Conservation (phyloP, 2,113 vertebrate genomes). For the Pungitius pungitius region DNA sequence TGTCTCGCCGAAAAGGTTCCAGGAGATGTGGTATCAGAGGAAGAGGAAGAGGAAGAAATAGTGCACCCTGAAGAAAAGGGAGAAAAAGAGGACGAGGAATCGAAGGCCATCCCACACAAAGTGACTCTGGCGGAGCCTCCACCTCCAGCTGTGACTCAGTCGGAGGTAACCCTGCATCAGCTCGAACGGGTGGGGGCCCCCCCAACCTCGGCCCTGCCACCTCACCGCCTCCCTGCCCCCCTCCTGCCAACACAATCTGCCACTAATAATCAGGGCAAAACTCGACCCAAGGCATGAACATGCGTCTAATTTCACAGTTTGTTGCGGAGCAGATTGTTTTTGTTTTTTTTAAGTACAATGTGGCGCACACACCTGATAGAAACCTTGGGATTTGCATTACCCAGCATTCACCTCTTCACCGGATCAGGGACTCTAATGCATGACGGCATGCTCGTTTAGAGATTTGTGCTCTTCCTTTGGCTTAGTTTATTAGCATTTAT, state of each 20-base stretch:
- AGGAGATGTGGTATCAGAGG: neutral
- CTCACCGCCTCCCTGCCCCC: slow-evolving; percentile 24
- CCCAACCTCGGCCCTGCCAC: slow-evolving; percentile 21
- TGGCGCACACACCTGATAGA: slow-evolving; percentile 50
- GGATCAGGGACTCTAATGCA: slow-evolving; percentile 51
- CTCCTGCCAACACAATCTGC: slow-evolving; percentile 30
- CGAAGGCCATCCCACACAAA: neutral
- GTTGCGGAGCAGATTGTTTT: slow-evolving; percentile 37
- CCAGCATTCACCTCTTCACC: slow-evolving; percentile 39
- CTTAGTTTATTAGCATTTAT: slow-evolving; percentile 40
- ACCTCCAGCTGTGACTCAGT: slow-evolving; percentile 16
- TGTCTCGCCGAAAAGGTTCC: neutral
- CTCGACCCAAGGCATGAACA: slow-evolving; percentile 20
- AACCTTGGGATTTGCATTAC: slow-evolving; percentile 66
- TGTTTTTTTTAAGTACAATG: too few species aligned
- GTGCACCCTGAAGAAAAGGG: neutral
- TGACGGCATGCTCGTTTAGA: slow-evolving; percentile 56
- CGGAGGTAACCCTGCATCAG: slow-evolving; percentile 53
- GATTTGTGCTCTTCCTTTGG: slow-evolving; percentile 12
- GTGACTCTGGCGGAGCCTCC: neutral
- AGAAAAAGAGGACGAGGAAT: neutral
- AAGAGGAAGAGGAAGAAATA: neutral
- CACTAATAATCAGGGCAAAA: slow-evolving; percentile 39
- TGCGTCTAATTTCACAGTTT: slow-evolving; percentile 36
- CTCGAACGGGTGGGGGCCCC: neutral